Evolutionary conservation across 2,888 invertebrate genomes (phyloP), one percentile per base, ranked within the genome.

Genomic region (Polia nebulosa): DNA sequence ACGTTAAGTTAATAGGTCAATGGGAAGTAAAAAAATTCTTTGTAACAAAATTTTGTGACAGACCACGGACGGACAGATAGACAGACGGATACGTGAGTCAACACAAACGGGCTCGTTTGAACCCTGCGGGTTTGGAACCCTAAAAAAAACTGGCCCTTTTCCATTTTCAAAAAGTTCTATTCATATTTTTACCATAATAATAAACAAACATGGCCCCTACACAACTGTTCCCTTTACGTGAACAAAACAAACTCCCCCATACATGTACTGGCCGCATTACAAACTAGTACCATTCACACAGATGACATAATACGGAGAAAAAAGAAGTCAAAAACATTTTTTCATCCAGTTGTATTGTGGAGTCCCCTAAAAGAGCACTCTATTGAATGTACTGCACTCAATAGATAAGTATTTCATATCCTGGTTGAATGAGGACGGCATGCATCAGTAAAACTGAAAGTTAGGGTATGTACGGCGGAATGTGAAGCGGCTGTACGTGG

Each of bases 381-480:
- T 77, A 84, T 87, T 84, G 89, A 82, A 86, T 80, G 79, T 80
- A 55, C 85, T 89, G 90, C 85, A 84, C 82, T 86, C 86, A 82
- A 81, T 84, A 84, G 90, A 90, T 90, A 90, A 89, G 88, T 89
- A 86, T 86, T 87, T 85, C 86, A 87, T 80, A 76, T 79, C 58
- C 76, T 81, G 78, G 69, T 57, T 80, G 76, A 77, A 80, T 78
- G 80, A 81, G 78, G 75, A 72, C 72, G 80, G 77, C 72, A 85
- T 85, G 87, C 88, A 85, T 85, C 81, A 79, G 79, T 82, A 74
- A 79, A 85, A 86, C 84, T 85, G 82, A 83, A 85, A 87, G 87
- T 87, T 84, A 73, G 83, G 72, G 63, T 67, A 70, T 72, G 72
- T 79, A 57, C 55, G 72, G 70, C 41, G 69, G 78, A 70, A 80